Evolutionary conservation across 2,113 vertebrate genomes (phyloP).

Genomic region (Cryptotis parvus): DNA sequence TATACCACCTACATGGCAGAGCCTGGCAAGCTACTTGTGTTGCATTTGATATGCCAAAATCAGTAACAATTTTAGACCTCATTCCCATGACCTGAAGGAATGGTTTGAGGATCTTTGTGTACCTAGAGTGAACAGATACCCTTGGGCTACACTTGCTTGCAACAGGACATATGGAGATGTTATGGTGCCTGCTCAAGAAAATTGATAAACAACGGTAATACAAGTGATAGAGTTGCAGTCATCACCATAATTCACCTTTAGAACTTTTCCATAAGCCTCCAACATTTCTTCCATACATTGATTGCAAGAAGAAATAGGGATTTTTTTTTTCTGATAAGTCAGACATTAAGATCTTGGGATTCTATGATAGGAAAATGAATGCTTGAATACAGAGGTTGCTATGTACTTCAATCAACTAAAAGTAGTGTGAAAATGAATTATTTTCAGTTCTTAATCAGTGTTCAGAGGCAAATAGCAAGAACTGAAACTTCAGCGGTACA

Average conservation of each 20-base stretch:
- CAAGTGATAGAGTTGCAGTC: no score
- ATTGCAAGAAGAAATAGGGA: not conserved
- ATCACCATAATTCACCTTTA: not conserved
- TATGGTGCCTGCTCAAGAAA: no score
- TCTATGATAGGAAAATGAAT: not conserved
- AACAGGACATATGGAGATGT: no score
- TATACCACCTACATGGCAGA: no score
- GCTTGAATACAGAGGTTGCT: not conserved
- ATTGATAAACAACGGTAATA: no score
- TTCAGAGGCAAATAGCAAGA: not conserved
- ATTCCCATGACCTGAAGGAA: no score
- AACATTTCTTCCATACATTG: not conserved
- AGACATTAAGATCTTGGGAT: fast-evolving
- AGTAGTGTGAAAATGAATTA: not conserved
- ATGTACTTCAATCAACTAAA: not conserved
- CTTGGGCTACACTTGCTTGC: no score
- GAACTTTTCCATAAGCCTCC: not conserved
- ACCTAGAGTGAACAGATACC: no score
- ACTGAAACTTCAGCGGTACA: not conserved
- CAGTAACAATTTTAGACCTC: no score
- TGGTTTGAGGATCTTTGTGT: no score
- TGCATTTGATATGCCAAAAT: no score
- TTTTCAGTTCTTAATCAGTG: not conserved
- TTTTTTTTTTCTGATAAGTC: not conserved
- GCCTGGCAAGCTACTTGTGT: no score